Percentiles rank a stretch among this genome's conserved stretches.
Evolutionary conservation across 2,113 vertebrate species (phyloP).

Genomic region (Morone saxatilis): DNA sequence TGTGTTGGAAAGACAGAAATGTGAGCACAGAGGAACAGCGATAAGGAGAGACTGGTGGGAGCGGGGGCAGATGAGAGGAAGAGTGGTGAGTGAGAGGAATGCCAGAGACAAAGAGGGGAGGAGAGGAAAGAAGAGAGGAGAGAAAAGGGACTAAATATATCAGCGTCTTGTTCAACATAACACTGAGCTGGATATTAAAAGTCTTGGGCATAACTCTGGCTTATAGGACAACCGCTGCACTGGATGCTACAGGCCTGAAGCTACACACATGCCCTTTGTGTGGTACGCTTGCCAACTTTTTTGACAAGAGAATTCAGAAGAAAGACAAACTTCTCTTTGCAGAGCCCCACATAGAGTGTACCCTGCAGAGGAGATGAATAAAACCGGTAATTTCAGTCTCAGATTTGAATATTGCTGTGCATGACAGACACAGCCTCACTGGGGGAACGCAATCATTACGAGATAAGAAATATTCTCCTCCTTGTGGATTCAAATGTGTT

Average conservation of each 20-base stretch:
- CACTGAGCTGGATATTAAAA: constrained; percentile 19
- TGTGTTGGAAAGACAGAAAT: constrained; percentile 71
- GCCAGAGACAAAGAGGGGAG: constrained; percentile 62
- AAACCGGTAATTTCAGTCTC: constrained; percentile 35
- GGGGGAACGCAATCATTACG: constrained; percentile 28
- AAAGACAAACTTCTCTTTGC: constrained; percentile 13
- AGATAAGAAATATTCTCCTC: constrained; percentile 46
- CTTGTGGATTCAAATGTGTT: constrained; percentile 45
- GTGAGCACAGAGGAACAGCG: constrained; percentile 64
- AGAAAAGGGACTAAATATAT: constrained; percentile 62
- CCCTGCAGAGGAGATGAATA: constrained; percentile 34
- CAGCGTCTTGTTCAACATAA: constrained; percentile 46
- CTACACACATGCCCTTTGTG: constrained; percentile 15
- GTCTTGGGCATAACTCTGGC: constrained; percentile 3
- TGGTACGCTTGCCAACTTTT: constrained; percentile 3
- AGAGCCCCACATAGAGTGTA: constrained; percentile 16
- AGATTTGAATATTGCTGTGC: constrained; percentile 25
- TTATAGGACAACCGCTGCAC: constrained; percentile 15
- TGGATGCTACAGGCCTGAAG: constrained; percentile 6
- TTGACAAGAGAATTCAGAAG: constrained; percentile 17
- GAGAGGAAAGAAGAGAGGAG: constrained; percentile 46
- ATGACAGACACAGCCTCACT: constrained; percentile 29
- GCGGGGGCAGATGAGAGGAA: constrained; percentile 65
- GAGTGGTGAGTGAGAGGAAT: constrained; percentile 75
- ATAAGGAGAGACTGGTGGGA: constrained; percentile 72